phyloP scores from a whole-genome alignment of 2,113 vertebrate species.

The Gracilinanus agilis region DNA sequence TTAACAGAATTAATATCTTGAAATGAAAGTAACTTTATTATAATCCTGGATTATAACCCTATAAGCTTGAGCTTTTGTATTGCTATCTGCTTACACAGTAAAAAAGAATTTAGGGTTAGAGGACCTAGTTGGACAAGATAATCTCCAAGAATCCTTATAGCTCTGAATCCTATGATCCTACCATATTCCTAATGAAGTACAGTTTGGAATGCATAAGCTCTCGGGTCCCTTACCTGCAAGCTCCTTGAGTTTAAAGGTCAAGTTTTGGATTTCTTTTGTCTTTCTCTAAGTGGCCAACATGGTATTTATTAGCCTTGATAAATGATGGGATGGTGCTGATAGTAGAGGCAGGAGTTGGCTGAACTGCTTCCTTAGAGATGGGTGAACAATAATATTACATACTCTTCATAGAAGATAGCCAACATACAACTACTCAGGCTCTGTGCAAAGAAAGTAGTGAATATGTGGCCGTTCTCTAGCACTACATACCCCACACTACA shows the following conservation, averaged over 20 bases:
- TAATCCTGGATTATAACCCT: too few species aligned
- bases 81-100: neutral
- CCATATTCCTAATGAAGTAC: too few species aligned
- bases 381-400: neutral
- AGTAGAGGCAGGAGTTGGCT: neutral
- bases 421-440: neutral
- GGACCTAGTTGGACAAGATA: neutral
- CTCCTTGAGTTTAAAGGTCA: neutral
- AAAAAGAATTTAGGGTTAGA: neutral
- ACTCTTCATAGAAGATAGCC: neutral
- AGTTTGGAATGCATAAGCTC: neutral
- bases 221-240: neutral
- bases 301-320: neutral
- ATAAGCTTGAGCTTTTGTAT: too few species aligned
- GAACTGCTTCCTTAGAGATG: neutral
- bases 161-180: too few species aligned
- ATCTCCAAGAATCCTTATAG: neutral
- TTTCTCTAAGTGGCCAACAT: neutral
- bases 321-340: neutral
- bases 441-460: neutral
- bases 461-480: neutral
- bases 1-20: neutral
- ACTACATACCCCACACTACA: neutral
- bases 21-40: neutral
- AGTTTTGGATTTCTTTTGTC: neutral